Evolutionary conservation across 2,888 invertebrate species (phyloP), one percentile per base, ranked within the genome.

Genomic region (Chelonus formosanus): DNA sequence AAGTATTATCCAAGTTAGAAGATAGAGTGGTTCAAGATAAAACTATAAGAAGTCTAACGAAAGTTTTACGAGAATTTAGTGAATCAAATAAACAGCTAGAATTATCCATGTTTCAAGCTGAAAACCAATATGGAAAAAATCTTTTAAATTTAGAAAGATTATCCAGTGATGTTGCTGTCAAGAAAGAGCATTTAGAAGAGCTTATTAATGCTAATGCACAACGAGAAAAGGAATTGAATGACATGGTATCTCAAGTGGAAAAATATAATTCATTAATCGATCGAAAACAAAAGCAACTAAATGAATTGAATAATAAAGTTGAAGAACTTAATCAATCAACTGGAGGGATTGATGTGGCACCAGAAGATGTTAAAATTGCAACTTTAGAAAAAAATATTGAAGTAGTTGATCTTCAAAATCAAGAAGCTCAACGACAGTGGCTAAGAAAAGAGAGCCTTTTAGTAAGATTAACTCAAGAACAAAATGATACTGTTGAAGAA

Each of bases 381-480:
- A 87, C 88, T 67, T 74, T 92, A 70, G 92, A 93, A 77, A 88
- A 88, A 74, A 87, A 87, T 65, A 90, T 93, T 63, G 87, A 87
- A 52, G 84, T 88, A 32, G 82, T 88, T 3, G 88, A 90, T 53
- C 87, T 87, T 67, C 87, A 88, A 74, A 90, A 90, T 10, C 89
- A 90, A 73, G 84, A 86, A 57, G 81, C 90, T 74, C 92, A 94
- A 81, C 88, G 89, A 73, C 89, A 90, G 80, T 94, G 94, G 94
- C 84, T 94, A 70, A 87, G 92, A 57, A 88, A 91, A 71, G 93
- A 94, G 81, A 90, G 90, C 0, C 89, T 90, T 78, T 88, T 92
- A 65, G 89, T 93, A 2, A 86, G 87, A 69, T 82, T 94, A 10
- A 89, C 91, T 0, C 86, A 90, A 67, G 90, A 92, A 72, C 87